These are phyloP conservation scores for Rhyacophila evoluta DNA, from an alignment of 2,888 invertebrate genomes.

Conservation along the genomic window DNA sequence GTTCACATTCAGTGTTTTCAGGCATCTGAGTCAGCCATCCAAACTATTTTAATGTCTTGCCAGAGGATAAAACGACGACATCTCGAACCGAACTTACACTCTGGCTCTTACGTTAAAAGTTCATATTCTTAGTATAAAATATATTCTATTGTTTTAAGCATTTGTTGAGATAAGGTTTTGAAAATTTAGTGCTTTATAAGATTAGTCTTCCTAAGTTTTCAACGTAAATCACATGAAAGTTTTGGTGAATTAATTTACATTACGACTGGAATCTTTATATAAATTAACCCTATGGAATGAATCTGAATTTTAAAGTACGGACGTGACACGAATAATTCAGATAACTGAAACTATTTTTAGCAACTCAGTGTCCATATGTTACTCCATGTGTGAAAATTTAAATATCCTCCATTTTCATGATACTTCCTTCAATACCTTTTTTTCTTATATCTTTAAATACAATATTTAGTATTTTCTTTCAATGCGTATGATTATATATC, in stretches of 20 bases:
- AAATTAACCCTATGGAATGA: too few relatives aligned
- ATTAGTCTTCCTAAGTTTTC: neutral
- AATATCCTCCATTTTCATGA: too few relatives aligned
- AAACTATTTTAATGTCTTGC: slow-evolving; percentile 18
- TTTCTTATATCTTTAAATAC: too few relatives aligned
- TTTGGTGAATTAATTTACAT: slow-evolving; percentile 6
- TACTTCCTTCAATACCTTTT: too few relatives aligned
- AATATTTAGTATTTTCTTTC: too few relatives aligned
- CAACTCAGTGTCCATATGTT: too few relatives aligned
- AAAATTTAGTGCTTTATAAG: neutral
- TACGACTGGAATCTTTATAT: too few relatives aligned
- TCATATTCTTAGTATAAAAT: neutral
- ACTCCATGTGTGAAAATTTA: too few relatives aligned
- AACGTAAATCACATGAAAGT: neutral
- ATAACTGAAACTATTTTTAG: too few relatives aligned
- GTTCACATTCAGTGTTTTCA: slow-evolving; percentile 9
- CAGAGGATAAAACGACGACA: slow-evolving; percentile 19
- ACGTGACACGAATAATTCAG: too few relatives aligned
- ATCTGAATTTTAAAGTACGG: too few relatives aligned
- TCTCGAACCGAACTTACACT: neutral
- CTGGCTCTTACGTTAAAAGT: neutral
- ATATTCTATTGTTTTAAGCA: slow-evolving; percentile 6
- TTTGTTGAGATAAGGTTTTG: slow-evolving; percentile 4
- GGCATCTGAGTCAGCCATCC: neutral
- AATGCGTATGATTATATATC: too few relatives aligned